Evolutionary conservation across 2,888 invertebrate species (phyloP).

Genomic region (Lycia hirtaria): DNA sequence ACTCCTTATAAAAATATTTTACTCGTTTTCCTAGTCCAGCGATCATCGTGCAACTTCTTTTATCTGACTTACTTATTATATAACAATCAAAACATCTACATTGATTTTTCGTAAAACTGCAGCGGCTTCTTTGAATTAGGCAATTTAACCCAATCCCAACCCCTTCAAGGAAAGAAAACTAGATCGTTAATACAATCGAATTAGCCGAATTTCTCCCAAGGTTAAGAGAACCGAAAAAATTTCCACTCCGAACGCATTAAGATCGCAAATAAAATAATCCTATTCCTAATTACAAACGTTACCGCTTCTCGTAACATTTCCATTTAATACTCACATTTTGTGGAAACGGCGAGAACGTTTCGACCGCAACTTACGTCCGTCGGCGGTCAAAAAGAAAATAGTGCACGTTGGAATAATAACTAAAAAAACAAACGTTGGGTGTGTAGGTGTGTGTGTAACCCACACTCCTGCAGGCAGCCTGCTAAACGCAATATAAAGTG

Average conservation of each 20-base stretch:
- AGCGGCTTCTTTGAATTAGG: not conserved
- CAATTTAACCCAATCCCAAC: not conserved
- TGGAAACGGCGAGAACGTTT: slow-evolving; percentile 45
- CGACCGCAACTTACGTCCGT: slow-evolving; percentile 56
- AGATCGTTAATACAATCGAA: slow-evolving; percentile 19
- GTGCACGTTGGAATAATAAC: slow-evolving; percentile 78
- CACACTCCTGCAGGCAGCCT: slow-evolving; percentile 75
- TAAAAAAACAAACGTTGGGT: slow-evolving; percentile 73
- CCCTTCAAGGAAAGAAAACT: slow-evolving; percentile 9
- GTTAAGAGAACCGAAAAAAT: slow-evolving; percentile 16
- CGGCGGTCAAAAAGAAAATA: slow-evolving; percentile 76
- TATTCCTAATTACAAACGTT: slow-evolving; percentile 44
- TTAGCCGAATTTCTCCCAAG: slow-evolving; percentile 10
- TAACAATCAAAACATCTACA: not conserved
- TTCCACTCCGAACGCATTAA: slow-evolving; percentile 15
- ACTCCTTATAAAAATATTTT: too few species aligned
- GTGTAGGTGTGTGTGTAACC: slow-evolving; percentile 65
- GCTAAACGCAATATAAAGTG: slow-evolving; percentile 85
- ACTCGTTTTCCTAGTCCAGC: too few species aligned
- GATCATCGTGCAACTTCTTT: too few species aligned
- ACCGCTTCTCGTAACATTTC: slow-evolving; percentile 42
- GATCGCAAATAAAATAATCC: slow-evolving; percentile 42
- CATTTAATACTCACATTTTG: slow-evolving; percentile 46
- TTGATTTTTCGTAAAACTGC: not conserved
- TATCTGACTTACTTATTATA: too few species aligned